Percentiles rank a stretch among this genome's conserved stretches.
phyloP scores from a whole-genome alignment of 2,888 invertebrate species.

The Meandrusa payeni region DNA sequence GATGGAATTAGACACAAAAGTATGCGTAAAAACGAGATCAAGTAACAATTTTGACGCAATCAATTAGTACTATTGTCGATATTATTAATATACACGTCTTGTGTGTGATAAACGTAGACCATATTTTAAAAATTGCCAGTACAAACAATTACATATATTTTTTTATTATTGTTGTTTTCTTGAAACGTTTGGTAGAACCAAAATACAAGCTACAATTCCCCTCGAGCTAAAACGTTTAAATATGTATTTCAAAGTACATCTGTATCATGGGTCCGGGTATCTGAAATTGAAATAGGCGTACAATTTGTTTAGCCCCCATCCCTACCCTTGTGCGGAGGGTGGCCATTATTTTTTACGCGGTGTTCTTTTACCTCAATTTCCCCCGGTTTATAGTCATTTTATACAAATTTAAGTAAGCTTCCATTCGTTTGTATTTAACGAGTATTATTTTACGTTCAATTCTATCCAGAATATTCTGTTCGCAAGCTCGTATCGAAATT shows the following conservation, averaged over 20 bases:
- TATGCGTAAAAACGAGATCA: no score
- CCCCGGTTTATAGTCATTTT: slow-evolving; percentile 63
- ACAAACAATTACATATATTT: no score
- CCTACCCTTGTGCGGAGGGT: slow-evolving; percentile 50
- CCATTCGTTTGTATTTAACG: slow-evolving; percentile 32
- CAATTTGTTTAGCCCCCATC: slow-evolving; percentile 68
- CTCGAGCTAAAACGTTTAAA: slow-evolving; percentile 8
- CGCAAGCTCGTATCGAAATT: slow-evolving; percentile 2
- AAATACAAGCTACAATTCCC: slow-evolving; percentile 29
- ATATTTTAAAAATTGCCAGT: no score
- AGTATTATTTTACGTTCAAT: slow-evolving; percentile 29
- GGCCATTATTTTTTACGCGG: slow-evolving; percentile 71
- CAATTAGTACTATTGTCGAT: no score
- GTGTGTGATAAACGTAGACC: no score
- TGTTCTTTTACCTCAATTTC: slow-evolving; percentile 67
- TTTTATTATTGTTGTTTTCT: no score
- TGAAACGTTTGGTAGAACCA: slow-evolving; percentile 13
- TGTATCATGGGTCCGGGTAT: slow-evolving; percentile 44
- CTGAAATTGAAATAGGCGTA: slow-evolving; percentile 69
- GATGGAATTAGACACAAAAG: no score
- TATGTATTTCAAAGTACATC: slow-evolving; percentile 35
- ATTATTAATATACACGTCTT: no score
- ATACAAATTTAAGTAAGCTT: slow-evolving; percentile 58
- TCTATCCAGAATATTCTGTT: slow-evolving; percentile 16
- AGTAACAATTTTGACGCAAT: no score